Evolutionary conservation across 1,140 invertebrate species (phyloP).

Genomic region (Zaprionus taronus): DNA sequence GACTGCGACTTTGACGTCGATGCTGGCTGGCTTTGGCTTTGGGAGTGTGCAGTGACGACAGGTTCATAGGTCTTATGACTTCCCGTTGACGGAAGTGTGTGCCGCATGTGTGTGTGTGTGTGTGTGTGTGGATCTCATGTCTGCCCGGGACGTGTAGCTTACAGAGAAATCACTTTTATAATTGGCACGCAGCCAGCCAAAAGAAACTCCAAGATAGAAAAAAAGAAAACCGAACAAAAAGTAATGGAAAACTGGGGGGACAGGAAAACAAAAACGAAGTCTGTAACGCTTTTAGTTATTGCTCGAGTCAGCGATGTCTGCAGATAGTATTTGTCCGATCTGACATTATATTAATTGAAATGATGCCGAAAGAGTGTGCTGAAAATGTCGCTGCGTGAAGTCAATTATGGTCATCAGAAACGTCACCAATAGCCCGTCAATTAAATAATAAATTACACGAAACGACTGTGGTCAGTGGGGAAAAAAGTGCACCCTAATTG

Average conservation of each 20-base stretch:
- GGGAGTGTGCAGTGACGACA: constrained; percentile 56
- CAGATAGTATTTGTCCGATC: constrained; percentile 74
- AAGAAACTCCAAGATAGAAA: constrained; percentile 55
- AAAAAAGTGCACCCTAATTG: constrained; percentile 67
- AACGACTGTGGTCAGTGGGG: constrained; percentile 6
- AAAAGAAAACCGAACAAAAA: constrained; percentile 18
- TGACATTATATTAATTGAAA: constrained; percentile 81
- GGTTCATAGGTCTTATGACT: constrained; percentile 82
- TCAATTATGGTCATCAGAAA: constrained; percentile 58
- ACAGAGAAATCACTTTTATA: constrained; percentile 81
- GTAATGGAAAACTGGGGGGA: constrained; percentile 21
- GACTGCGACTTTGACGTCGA: constrained; percentile 37
- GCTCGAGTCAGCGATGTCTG: constrained; percentile 53
- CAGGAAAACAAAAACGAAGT: constrained; percentile 39
- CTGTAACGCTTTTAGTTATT: constrained; percentile 59
- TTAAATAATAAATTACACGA: constrained; percentile 54
- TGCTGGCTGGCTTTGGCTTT: constrained; percentile 27
- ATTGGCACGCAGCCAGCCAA: constrained; percentile 80
- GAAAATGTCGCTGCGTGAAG: constrained; percentile 35
- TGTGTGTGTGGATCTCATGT: constrained; percentile 56
- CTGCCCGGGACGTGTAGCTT: constrained; percentile 73
- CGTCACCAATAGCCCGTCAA: constrained; percentile 49
- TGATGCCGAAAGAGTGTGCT: constrained; percentile 9
- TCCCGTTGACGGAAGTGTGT: constrained; percentile 77
- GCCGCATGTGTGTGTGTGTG: constrained; percentile 14